Base-by-base conservation (phyloP, 1,140 invertebrate species). In the Batillaria attramentaria region DNA sequence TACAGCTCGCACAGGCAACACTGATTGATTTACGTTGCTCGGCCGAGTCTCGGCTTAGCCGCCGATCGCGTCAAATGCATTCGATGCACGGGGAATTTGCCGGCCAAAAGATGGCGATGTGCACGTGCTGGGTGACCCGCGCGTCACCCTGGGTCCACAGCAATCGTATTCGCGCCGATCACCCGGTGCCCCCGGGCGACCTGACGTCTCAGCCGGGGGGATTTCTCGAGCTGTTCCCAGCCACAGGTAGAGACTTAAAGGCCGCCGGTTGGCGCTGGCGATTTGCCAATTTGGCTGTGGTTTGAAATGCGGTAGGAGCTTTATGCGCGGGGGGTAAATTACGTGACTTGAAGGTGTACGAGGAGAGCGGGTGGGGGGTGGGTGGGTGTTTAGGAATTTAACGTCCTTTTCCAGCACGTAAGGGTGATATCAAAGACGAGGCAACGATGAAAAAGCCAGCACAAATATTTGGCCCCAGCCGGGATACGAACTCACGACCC, bases 11-110 rank as follows among this genome's bases (percentile, higher is more conserved):
- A 31, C 13, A 28, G 57, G 33, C 57, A 28, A 24, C 57, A 16
- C n/a, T 62, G 57, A 62, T 62, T 62, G 57, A 62, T 62, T 62
- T 62, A 62, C 57, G 57, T 31, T 62, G 57, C 57, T 62, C 57
- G 8, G 57, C 24, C n/a, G 57, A 31, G 24, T 31, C 57, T 31
- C 57, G 24, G n/a, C 57, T 31, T 28, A 62, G 57, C 57, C 33
- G 57, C n/a, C 57, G 33, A 62, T 62, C n/a, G 57, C n/a, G 24
- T 24, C 8, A 62, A 62, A 62, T 62, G n/a, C 57, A 24, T 62
- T 24, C 57, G n/a, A 62, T 28, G n/a, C 57, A 18, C 57, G 33
- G 57, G n/a, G n/a, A 62, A 62, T 62, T 62, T 24, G n/a, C 24
- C n/a, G 57, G 24, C 8, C n/a, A 62, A 24, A 13, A 62, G 57